A percentile compares a stretch with the other conserved stretches of the same genome.
Evolutionary conservation across 2,888 invertebrate species (phyloP).

Genomic region (Enchytraeus crypticus): DNA sequence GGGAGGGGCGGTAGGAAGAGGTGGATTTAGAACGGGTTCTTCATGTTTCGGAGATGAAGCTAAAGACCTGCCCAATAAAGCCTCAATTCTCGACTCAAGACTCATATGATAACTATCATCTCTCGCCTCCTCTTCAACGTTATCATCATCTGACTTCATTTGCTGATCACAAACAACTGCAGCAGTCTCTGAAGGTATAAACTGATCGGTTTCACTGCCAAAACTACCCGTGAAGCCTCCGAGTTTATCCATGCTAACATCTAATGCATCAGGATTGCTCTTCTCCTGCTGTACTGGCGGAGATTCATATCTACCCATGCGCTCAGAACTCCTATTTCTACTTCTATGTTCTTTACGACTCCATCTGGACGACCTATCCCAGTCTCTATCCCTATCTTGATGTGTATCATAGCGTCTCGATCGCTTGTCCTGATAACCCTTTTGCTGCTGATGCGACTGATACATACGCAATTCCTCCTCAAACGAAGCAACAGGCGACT

Average conservation of each 20-base stretch:
- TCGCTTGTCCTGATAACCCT: not conserved
- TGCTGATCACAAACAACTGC: not conserved
- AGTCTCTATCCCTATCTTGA: no score
- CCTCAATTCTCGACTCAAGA: not conserved
- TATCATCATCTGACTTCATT: not conserved
- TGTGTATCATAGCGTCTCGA: no score
- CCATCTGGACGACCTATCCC: no score
- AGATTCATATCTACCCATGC: not conserved
- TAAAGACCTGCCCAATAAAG: not conserved
- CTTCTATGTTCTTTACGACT: not conserved
- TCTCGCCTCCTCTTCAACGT: not conserved
- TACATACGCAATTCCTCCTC: not conserved
- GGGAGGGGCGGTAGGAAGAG: not conserved
- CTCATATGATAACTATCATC: not conserved
- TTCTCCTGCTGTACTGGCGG: no score
- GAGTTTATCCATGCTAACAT: no score
- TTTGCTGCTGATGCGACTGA: not conserved
- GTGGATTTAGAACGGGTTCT: not conserved
- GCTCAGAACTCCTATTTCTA: not conserved
- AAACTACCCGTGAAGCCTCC: no score
- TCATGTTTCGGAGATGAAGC: not conserved
- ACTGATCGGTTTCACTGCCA: no score
- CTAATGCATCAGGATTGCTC: no score
- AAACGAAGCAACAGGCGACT: not conserved
- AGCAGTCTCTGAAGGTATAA: not conserved